Evolutionary conservation across 2,113 vertebrate species (phyloP).

Genomic region (Pseudonaja textilis): DNA sequence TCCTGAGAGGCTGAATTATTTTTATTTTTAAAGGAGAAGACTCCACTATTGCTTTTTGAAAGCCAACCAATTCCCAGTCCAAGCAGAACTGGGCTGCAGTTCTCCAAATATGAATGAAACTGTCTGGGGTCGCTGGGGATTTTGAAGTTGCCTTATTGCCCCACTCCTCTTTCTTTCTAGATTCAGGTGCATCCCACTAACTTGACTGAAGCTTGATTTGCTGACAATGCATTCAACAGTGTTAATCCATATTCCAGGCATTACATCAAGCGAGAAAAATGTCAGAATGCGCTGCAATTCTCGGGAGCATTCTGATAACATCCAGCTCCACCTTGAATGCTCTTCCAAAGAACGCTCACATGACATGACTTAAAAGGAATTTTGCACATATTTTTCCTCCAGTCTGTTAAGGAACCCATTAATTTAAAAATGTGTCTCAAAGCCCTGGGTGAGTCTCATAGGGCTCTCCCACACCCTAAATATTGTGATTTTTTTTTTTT

Average conservation of each 20-base stretch:
- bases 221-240: neutral
- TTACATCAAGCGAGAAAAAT: neutral
- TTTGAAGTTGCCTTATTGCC: neutral
- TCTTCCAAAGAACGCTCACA: neutral
- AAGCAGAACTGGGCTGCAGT: neutral
- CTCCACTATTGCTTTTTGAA: neutral
- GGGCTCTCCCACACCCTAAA: too few relatives aligned
- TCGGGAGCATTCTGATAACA: neutral
- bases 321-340: neutral
- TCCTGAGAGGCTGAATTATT: neutral
- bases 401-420: neutral
- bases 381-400: slow-evolving; percentile 9
- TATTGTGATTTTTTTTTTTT: neutral
- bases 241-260: neutral
- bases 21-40: neutral
- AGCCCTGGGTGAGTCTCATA: neutral
- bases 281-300: neutral
- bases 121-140: neutral
- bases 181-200: neutral
- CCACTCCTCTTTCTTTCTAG: neutral
- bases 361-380: slow-evolving; percentile 12
- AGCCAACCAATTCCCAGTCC: neutral
- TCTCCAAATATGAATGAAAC: neutral
- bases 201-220: neutral
- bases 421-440: slow-evolving; percentile 8